Conservation (phyloP, 2,113 vertebrate species). For the Taxidea taxus region DNA sequence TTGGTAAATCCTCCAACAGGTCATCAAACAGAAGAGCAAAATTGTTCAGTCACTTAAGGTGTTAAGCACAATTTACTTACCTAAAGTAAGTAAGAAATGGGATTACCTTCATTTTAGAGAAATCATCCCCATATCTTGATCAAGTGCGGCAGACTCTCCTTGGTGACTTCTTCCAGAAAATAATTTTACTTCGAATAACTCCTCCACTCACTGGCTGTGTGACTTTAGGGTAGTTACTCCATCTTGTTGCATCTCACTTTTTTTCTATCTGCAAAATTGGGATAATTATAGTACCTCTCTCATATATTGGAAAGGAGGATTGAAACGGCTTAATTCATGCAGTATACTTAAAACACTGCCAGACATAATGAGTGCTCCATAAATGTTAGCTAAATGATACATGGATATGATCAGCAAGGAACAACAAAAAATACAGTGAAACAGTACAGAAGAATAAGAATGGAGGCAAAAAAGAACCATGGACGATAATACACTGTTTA, state of each 20-base stretch:
- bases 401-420: background rate
- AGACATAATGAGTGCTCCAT: background rate
- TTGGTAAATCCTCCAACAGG: background rate
- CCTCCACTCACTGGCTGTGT: background rate
- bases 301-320: background rate
- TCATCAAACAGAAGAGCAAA: background rate
- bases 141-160: background rate
- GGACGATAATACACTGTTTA: background rate
- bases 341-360: background rate
- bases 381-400: background rate
- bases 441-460: background rate
- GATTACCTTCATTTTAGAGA: background rate
- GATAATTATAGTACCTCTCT: background rate
- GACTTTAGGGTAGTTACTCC: background rate
- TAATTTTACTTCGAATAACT: background rate
- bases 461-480: background rate
- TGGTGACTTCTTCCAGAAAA: conserved; percentile 39
- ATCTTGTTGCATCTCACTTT: background rate
- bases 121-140: background rate
- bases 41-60: background rate
- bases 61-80: background rate
- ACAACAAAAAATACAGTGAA: background rate
- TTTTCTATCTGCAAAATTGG: background rate
- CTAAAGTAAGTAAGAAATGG: background rate
- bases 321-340: background rate